phyloP scores from a whole-genome alignment of 2,797 vertebrate genomes.

The Syngnathus acus region DNA sequence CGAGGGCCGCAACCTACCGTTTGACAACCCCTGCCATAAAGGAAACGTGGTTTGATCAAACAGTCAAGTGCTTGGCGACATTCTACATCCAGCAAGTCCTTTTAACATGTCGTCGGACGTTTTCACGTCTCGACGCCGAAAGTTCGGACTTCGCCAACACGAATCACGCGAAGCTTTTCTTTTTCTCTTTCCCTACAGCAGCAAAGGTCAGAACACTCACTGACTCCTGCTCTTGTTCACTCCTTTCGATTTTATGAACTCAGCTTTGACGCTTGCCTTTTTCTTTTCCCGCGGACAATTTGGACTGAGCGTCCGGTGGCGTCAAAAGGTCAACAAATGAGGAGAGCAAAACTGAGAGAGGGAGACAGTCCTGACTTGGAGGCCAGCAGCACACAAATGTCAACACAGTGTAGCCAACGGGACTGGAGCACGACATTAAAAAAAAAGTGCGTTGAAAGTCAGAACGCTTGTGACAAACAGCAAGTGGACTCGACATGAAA shows the following conservation, averaged over 20 bases:
- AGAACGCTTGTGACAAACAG: constrained; percentile 14
- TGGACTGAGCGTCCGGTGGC: constrained; percentile 23
- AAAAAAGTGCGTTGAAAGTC: not conserved
- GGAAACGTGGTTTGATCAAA: not conserved
- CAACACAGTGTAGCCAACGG: not conserved
- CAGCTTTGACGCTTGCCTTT: constrained; percentile 18
- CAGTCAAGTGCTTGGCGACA: not conserved
- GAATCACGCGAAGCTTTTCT: not conserved
- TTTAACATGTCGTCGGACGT: not conserved
- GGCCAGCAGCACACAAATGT: constrained; percentile 4
- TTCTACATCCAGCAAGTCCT: not conserved
- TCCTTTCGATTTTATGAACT: constrained; percentile 34
- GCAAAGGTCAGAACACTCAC: constrained; percentile 52
- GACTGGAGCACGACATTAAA: no score
- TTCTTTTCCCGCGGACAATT: constrained; percentile 12
- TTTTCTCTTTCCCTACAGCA: not conserved
- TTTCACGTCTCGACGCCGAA: not conserved
- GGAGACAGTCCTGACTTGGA: constrained; percentile 8
- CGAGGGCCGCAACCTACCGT: no score
- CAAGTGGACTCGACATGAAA: constrained; percentile 10
- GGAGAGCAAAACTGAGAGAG: constrained; percentile 14
- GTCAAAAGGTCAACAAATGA: constrained; percentile 33
- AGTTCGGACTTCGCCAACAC: not conserved
- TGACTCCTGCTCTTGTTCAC: constrained; percentile 15
- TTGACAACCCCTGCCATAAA: not conserved